These are phyloP conservation scores for Prunella strophiata DNA, from an alignment of 2,797 vertebrate genomes.

Conservation along the genomic window DNA sequence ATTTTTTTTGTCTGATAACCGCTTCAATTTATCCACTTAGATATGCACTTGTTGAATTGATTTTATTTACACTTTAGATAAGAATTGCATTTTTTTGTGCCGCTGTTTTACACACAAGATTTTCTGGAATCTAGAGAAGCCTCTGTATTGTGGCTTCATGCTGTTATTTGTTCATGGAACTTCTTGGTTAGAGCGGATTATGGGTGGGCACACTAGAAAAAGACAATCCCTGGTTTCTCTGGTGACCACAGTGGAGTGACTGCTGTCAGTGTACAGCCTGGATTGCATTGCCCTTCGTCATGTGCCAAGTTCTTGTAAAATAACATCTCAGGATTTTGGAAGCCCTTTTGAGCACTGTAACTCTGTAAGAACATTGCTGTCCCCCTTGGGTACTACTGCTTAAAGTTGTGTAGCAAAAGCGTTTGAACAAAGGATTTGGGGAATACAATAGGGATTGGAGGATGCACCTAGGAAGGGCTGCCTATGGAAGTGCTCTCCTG, in stretches of 20 bases:
- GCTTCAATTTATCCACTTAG: neutral
- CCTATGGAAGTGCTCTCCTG: neutral
- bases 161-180: conserved; percentile 28
- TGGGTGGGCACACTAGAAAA: neutral
- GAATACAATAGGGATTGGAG: neutral
- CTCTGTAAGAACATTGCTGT: neutral
- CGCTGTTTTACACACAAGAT: neutral
- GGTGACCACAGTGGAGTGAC: neutral
- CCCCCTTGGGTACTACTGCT: neutral
- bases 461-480: neutral
- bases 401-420: conserved; percentile 27
- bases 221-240: neutral
- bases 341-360: neutral
- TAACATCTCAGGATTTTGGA: conserved; percentile 18
- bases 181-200: conserved; percentile 7
- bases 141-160: conserved; percentile 6
- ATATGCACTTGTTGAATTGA: conserved; percentile 53
- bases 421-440: conserved; percentile 52
- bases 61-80: conserved; percentile 48
- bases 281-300: neutral
- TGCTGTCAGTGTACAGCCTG: neutral
- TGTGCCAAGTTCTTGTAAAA: neutral
- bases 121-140: neutral
- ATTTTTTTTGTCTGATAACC: conserved; percentile 56
- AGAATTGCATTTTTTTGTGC: neutral